phyloP scores from a whole-genome alignment of 2,113 vertebrate species.

The Gallinago undulata region DNA sequence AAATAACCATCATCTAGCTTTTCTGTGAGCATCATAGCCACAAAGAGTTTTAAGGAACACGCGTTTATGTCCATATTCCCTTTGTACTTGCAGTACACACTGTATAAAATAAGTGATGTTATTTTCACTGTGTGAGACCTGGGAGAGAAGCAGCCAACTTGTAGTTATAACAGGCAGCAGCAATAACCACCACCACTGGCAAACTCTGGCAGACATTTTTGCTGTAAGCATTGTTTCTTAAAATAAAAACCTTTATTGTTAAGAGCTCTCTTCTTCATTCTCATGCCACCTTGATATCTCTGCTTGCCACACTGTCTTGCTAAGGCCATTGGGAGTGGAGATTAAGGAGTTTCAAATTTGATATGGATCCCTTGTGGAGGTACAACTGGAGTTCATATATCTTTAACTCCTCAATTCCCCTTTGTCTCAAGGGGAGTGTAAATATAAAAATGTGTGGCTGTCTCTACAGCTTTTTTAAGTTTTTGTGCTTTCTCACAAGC shows the following conservation, averaged over 20 bases:
- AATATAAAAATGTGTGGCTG: neutral
- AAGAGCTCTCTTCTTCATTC: neutral
- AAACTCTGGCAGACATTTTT: neutral
- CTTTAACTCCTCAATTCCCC: neutral
- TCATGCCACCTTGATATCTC: neutral
- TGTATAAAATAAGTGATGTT: neutral
- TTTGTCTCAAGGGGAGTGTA: neutral
- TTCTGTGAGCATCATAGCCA: neutral
- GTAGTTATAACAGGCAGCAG: neutral
- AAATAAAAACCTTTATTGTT: neutral
- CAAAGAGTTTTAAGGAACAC: neutral
- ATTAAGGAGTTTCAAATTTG: neutral
- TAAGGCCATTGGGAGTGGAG: neutral
- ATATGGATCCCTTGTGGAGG: neutral
- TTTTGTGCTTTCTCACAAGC: neutral
- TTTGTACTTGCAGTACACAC: neutral
- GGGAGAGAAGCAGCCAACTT: neutral
- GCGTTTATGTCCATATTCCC: neutral
- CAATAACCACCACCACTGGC: neutral
- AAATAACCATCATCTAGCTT: neutral
- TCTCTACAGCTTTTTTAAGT: neutral
- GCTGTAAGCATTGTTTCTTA: neutral
- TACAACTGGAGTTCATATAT: neutral
- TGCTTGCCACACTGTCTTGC: neutral
- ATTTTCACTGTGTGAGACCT: slow-evolving; percentile 18